phyloP scores from a whole-genome alignment of 2,797 vertebrate species.

The Myoxocephalus aenaeus region DNA sequence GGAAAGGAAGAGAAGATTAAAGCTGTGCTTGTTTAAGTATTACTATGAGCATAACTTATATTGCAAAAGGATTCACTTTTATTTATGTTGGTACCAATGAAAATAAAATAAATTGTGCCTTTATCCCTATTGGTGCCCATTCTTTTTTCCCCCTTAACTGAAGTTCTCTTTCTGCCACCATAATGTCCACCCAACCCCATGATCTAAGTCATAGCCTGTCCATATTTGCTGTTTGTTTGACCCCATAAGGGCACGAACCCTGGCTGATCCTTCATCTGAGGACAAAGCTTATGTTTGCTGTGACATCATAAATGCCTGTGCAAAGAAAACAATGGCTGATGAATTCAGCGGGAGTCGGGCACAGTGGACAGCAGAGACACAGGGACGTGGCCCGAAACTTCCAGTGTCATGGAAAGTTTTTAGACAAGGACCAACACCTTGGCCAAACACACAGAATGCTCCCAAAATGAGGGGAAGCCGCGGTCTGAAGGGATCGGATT shows the following conservation, averaged over 20 bases:
- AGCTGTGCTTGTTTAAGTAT: slow-evolving; percentile 8
- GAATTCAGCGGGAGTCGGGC: slow-evolving; percentile 68
- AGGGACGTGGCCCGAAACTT: slow-evolving; percentile 60
- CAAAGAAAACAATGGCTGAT: slow-evolving; percentile 80
- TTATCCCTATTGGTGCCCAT: neutral
- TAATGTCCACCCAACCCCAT: slow-evolving; percentile 60
- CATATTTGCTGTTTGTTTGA: slow-evolving; percentile 84
- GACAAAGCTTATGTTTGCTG: slow-evolving; percentile 85
- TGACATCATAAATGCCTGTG: slow-evolving; percentile 83
- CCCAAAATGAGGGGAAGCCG: slow-evolving; percentile 48
- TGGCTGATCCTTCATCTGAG: slow-evolving; percentile 82
- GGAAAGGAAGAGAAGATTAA: slow-evolving; percentile 41
- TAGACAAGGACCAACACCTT: slow-evolving; percentile 70
- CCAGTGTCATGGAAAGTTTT: slow-evolving; percentile 78
- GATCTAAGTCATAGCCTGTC: slow-evolving; percentile 67
- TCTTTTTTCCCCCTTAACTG: slow-evolving; percentile 17
- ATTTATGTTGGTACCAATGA: neutral
- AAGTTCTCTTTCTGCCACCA: slow-evolving; percentile 41
- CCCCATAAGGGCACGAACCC: slow-evolving; percentile 72
- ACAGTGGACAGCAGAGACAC: slow-evolving; percentile 63
- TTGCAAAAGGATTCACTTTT: neutral
- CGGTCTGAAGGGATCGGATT: slow-evolving; percentile 50
- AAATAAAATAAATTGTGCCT: neutral
- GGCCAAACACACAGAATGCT: slow-evolving; percentile 63
- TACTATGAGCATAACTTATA: neutral